phyloP scores from a whole-genome alignment of 2,888 invertebrate species.

The Lamellibrachia columna region DNA sequence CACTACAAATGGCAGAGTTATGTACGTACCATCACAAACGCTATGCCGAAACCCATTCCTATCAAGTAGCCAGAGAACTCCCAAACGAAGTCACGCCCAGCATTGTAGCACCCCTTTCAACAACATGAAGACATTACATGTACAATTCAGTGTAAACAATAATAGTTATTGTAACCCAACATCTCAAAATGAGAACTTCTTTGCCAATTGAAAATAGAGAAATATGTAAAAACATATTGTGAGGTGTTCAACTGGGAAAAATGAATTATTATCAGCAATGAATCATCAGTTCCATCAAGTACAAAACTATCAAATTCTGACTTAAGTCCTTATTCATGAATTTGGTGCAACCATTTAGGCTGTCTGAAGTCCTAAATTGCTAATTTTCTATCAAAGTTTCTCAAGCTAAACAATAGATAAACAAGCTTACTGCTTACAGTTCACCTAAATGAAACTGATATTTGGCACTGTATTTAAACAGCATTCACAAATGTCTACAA shows the following conservation, averaged over 20 bases:
- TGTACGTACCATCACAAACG: conserved; percentile 37
- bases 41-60: conserved; percentile 30
- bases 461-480: too few species aligned
- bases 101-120: conserved; percentile 18
- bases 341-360: too few species aligned
- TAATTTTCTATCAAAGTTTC: too few species aligned
- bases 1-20: background rate
- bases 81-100: conserved; percentile 17
- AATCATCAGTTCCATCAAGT: background rate
- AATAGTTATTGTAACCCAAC: background rate
- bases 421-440: too few species aligned
- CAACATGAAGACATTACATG: background rate
- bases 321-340: background rate
- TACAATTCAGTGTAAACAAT: background rate
- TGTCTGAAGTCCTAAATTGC: too few species aligned
- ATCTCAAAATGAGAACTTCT: background rate
- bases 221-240: too few species aligned
- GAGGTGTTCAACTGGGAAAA: too few species aligned
- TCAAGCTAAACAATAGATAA: too few species aligned
- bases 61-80: conserved; percentile 20
- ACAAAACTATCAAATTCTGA: background rate
- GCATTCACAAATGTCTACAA: too few species aligned
- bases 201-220: background rate
- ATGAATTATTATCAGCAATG: background rate
- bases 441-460: too few species aligned